Conservation (phyloP, 1,140 invertebrate genomes). For the Hylyphantes graminicola region DNA sequence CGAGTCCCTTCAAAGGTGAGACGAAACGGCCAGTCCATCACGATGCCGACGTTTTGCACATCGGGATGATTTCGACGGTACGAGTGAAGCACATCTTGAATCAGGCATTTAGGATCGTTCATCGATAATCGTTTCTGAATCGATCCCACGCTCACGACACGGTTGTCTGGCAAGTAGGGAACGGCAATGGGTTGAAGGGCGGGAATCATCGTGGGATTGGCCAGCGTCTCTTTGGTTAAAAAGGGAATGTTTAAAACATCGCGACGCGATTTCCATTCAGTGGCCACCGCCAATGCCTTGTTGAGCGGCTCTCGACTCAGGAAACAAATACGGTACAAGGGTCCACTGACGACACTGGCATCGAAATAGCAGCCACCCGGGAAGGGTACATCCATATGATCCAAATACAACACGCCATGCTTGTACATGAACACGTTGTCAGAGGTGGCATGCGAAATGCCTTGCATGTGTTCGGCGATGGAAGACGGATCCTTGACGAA, state of each 20-base stretch:
- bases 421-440: conserved; percentile 24
- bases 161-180: neutral
- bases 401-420: conserved; percentile 4
- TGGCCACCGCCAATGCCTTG: neutral
- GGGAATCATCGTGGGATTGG: neutral
- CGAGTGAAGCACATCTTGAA: neutral
- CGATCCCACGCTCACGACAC: neutral
- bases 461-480: neutral
- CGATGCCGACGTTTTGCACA: neutral
- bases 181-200: neutral
- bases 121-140: neutral
- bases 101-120: neutral
- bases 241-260: neutral
- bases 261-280: conserved; percentile 14
- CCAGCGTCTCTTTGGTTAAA: neutral
- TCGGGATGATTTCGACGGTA: neutral
- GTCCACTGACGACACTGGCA: no score
- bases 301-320: conserved; percentile 3
- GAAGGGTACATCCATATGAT: neutral
- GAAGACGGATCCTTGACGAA: neutral
- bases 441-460: neutral
- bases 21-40: neutral
- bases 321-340: conserved; percentile 1
- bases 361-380: conserved; percentile 15
- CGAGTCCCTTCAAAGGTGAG: conserved; percentile 1